phyloP scores from a whole-genome alignment of 37 sponge, comb jelly and placozoan species.

The Trichoplax adhaerens region DNA sequence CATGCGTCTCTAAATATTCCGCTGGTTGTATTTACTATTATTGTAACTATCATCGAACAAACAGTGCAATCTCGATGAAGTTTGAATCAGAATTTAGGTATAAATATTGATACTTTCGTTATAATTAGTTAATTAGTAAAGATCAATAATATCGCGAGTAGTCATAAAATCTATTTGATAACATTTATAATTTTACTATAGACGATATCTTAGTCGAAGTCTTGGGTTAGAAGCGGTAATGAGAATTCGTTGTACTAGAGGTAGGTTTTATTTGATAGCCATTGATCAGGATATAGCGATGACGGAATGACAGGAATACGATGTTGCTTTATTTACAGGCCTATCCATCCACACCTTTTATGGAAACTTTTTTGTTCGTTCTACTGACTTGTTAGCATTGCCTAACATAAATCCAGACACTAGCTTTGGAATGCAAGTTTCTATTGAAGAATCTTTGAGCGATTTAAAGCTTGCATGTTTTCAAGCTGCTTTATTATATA shows the following conservation, averaged over 20 bases:
- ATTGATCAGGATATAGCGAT: too few species aligned
- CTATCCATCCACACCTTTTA: conserved; percentile 81
- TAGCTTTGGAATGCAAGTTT: conserved; percentile 63
- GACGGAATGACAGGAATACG: neutral
- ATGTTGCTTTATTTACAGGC: conserved; percentile 26
- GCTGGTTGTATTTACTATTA: conserved; percentile 84
- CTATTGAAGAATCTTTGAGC: conserved; percentile 79
- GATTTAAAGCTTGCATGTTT: conserved; percentile 58
- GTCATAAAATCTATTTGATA: too few species aligned
- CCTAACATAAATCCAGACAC: conserved; percentile 91
- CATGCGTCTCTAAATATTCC: conserved; percentile 68
- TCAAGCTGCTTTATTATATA: conserved; percentile 91
- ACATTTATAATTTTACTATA: neutral
- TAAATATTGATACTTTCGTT: too few species aligned
- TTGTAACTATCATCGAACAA: conserved; percentile 46
- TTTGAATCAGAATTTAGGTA: conserved; percentile 53
- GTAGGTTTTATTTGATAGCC: conserved; percentile 8
- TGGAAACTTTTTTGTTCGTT: conserved; percentile 94
- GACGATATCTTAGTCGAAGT: conserved; percentile 67
- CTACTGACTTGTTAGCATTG: conserved; percentile 84
- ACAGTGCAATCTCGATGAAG: conserved; percentile 11
- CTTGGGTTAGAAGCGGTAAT: conserved; percentile 97
- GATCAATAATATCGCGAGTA: too few species aligned
- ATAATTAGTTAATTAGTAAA: too few species aligned
- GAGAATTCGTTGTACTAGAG: conserved; percentile 84